Evolutionary conservation across 2,888 invertebrate genomes (phyloP).

Genomic region (Epinotia brunnichana): DNA sequence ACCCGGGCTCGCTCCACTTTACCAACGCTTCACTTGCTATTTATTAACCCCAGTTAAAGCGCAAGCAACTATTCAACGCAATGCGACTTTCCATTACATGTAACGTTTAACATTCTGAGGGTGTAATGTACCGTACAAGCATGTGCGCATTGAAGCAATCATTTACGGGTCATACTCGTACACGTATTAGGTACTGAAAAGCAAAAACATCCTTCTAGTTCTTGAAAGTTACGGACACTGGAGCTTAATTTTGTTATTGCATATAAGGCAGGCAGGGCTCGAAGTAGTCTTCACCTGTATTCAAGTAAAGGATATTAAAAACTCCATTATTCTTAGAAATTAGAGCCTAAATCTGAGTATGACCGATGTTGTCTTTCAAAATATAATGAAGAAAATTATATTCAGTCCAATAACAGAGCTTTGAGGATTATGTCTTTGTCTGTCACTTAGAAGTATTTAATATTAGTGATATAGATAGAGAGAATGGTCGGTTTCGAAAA

Average conservation of each 20-base stretch:
- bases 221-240: background rate
- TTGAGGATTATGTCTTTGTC: no score
- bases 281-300: no score
- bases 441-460: no score
- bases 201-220: background rate
- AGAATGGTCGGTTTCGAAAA: background rate
- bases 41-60: constrained; percentile 38
- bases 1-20: constrained; percentile 37
- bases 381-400: no score
- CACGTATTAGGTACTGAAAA: no score
- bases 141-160: background rate
- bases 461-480: no score
- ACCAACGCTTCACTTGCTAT: constrained; percentile 39
- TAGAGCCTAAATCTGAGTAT: no score
- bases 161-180: background rate
- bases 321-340: no score
- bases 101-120: constrained; percentile 22
- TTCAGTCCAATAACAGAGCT: no score
- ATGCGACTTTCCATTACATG: constrained; percentile 21
- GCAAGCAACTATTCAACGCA: constrained; percentile 9
- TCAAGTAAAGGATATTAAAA: no score
- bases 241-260: background rate
- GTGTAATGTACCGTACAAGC: background rate
- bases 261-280: no score
- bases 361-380: background rate